Percentiles rank a stretch among this genome's conserved stretches.
These are phyloP conservation scores for Chymomyza fuscimana DNA, from an alignment of 2,888 invertebrate species.

Conservation along the genomic window DNA sequence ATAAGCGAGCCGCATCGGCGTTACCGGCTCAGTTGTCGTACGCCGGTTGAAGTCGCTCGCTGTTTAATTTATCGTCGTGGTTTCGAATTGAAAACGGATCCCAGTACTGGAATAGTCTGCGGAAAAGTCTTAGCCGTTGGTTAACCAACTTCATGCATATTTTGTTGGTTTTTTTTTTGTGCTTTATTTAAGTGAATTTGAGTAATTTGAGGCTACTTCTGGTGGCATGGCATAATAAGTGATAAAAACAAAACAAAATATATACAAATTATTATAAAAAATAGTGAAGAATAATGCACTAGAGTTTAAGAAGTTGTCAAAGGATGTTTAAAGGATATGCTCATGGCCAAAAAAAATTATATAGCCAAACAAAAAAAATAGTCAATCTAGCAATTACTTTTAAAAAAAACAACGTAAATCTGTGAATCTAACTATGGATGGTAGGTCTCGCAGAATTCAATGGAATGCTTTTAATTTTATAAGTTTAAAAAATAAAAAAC, in stretches of 20 bases:
- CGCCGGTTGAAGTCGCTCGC: constrained; percentile 41
- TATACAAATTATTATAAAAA: background rate
- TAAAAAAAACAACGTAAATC: background rate
- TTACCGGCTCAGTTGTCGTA: constrained; percentile 63
- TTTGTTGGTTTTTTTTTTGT: constrained; percentile 20
- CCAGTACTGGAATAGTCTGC: too few species aligned
- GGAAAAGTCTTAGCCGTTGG: background rate
- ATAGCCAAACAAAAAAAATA: constrained; percentile 7
- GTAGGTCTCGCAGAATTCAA: background rate
- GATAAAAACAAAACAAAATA: constrained; percentile 24
- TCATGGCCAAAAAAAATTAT: constrained; percentile 7
- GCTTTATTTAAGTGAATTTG: constrained; percentile 40
- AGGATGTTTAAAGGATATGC: background rate
- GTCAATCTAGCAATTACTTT: constrained; percentile 1
- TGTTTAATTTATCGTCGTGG: constrained; percentile 27
- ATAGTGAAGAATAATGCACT: background rate
- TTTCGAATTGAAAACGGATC: background rate
- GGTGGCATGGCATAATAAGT: constrained; percentile 30
- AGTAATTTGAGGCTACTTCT: constrained; percentile 58
- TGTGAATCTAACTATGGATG: constrained; percentile 7
- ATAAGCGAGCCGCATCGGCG: constrained; percentile 56
- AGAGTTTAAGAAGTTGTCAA: background rate
- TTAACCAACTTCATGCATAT: background rate
- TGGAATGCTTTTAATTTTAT: background rate
- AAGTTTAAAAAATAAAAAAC: background rate